Evolutionary conservation across 2,888 invertebrate species (phyloP).

Genomic region (Cheilosia variabilis): DNA sequence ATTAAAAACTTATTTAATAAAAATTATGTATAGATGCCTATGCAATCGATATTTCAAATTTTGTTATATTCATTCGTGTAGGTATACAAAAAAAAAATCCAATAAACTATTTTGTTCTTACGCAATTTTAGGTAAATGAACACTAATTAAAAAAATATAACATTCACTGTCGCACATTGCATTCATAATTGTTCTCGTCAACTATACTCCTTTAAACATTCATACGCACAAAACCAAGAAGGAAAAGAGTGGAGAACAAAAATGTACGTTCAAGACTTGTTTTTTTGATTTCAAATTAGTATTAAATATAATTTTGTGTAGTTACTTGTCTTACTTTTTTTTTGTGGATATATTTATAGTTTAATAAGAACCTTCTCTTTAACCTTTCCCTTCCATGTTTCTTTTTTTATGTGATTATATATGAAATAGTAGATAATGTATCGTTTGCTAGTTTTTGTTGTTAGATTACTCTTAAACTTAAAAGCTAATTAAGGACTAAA

Average conservation of each 20-base stretch:
- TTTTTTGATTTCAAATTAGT: background rate
- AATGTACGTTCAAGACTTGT: background rate
- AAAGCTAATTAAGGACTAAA: conserved; percentile 58
- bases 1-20: conserved; percentile 43
- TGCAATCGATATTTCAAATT: background rate
- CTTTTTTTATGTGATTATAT: conserved; percentile 40
- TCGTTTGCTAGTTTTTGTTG: conserved; percentile 35
- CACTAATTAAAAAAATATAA: conserved; percentile 27
- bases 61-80: conserved; percentile 13
- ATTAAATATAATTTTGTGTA: background rate
- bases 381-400: conserved; percentile 21
- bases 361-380: conserved; percentile 10
- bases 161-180: conserved; percentile 39
- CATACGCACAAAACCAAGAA: conserved; percentile 35
- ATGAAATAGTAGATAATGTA: conserved; percentile 30
- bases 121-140: conserved; percentile 9
- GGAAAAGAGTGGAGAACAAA: conserved; percentile 7
- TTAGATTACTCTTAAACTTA: conserved; percentile 50
- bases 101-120: conserved; percentile 1
- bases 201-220: conserved; percentile 21
- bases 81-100: conserved; percentile 5
- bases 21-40: conserved; percentile 1
- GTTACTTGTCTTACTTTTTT: conserved; percentile 6
- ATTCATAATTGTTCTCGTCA: conserved; percentile 20
- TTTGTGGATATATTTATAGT: conserved; percentile 22